Conservation (phyloP, 2,113 vertebrate genomes). For the Osmerus eperlanus region DNA sequence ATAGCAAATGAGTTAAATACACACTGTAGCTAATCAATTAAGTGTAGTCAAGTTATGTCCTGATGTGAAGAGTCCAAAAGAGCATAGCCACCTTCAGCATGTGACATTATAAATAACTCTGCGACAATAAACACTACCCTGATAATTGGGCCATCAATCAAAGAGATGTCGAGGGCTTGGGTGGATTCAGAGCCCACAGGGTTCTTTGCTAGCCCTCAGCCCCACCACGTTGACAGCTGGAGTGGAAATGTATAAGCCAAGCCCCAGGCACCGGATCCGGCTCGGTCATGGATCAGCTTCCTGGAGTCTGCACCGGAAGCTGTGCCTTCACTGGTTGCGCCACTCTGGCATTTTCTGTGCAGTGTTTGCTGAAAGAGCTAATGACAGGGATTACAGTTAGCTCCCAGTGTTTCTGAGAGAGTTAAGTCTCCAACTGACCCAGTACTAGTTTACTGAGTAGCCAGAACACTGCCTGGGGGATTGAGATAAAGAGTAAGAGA, state of each 20-base stretch:
- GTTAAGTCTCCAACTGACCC: not conserved
- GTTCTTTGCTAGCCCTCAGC: constrained; percentile 48
- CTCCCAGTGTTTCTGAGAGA: not conserved
- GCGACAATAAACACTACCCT: constrained; percentile 77
- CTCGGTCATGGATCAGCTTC: constrained; percentile 21
- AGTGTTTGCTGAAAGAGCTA: not conserved
- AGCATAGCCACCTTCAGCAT: constrained; percentile 56
- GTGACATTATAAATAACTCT: constrained; percentile 84
- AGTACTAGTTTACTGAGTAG: not conserved
- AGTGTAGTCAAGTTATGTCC: constrained; percentile 65
- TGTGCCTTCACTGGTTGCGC: constrained; percentile 21
- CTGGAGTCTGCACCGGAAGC: not conserved
- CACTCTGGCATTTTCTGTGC: constrained; percentile 32
- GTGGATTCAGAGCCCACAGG: constrained; percentile 53
- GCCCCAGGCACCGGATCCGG: constrained; percentile 3
- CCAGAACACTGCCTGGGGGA: not conserved
- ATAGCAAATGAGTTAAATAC: not conserved
- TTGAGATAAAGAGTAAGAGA: not conserved
- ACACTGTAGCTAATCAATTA: constrained; percentile 56
- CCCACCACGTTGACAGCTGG: constrained; percentile 49
- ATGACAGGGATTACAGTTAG: constrained; percentile 7
- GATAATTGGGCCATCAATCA: constrained; percentile 80
- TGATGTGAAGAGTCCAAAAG: constrained; percentile 32
- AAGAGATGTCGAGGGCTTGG: constrained; percentile 63
- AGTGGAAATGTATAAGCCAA: constrained; percentile 42